Evolutionary conservation across 2,888 invertebrate species (phyloP), one percentile per base, ranked within the genome.

Genomic region (Rhorus exstirpatorius): DNA sequence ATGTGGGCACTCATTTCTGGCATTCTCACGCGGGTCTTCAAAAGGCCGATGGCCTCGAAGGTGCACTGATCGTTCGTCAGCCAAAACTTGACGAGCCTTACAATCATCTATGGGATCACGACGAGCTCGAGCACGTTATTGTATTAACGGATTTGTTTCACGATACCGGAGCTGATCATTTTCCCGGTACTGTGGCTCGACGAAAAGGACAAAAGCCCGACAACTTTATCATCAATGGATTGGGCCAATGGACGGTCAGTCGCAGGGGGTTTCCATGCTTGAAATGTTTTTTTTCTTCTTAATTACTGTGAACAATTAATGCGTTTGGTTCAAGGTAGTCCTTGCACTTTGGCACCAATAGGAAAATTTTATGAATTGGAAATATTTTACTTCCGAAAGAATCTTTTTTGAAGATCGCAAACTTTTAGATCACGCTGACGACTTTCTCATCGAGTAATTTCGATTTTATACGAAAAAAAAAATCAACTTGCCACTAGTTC

Each of bases 171-270:
- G 95, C 96, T 51, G 96, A 97, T 91, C 94, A 96, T 85, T 96
- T 95, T 93, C 97, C 97, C 0, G 97, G 97, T 82, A 79, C 60
- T 90, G 93, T 96, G 70, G 96, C 96, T 38, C 96, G 96, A 79
- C 96, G 96, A 91, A 96, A 96, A 38, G 97, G 97, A 17, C 97
- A 97, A 93, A 96, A 96, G 91, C 97, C 97, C 41, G 96, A 97
- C 89, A 96, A 96, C 46, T 94, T 97, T 77, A 93, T 97, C 76
- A 96, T 98, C 88, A 97, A 97, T 93, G 97, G 97, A 91, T 97
- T 96, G 93, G 97, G 97, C n/a, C 79, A 77, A 75, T 86, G 78
- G 72, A 71, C 78, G 63, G 74, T 79, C 12, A 55, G 70, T 74
- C 71, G n/a, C n/a, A n/a, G n/a, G n/a, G n/a, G n/a, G n/a, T n/a